Base-by-base conservation (phyloP, 2,888 invertebrate species). In the Zaprionus lineosus region DNA sequence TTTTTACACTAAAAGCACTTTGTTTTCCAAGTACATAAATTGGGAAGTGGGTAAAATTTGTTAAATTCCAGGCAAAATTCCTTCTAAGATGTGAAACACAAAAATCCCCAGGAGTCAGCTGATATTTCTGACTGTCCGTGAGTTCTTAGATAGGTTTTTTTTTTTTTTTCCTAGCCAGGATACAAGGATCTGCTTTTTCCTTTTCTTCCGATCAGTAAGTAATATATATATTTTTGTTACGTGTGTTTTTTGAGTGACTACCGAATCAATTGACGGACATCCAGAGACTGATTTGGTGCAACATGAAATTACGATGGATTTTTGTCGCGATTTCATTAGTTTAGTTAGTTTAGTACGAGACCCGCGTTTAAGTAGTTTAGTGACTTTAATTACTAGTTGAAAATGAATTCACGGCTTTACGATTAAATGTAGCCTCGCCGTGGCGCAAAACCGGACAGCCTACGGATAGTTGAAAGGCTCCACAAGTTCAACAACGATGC, bases 381-480 rank as follows among this genome's bases (percentile, higher is more conserved):
- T 6, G 31, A 33, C 14, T 65, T 71, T 50, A 71, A 67, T 67
- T 58, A 71, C 44, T 12, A 34, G 29, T 57, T 14, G 50, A 37
- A 63, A 56, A 56, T 55, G 8, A 43, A 31, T 55, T 48, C 29
- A 69, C 53, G 41, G 40, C 36, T n/a, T 11, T 19, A 43, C 15
- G 40, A 57, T 57, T 64, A 56, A 40, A 52, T 48, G 28, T 29
- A 70, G 24, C 29, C 72, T 41, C 34, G 57, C 11, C 34, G 39
- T 33, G 47, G 28, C 43, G 41, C 64, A 56, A 56, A 53, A 24
- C 18, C 21, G 15, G 51, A 28, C 24, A 52, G 14, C 11, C 26
- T n/a, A 9, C 33, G 19, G 5, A 0, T 31, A 15, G 50, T 12
- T 50, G 46, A 37, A 44, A 63, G 65, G 41, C 57, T 46, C 41